Base-by-base conservation (phyloP, 2,113 vertebrate genomes). In the Gopherus flavomarginatus region DNA sequence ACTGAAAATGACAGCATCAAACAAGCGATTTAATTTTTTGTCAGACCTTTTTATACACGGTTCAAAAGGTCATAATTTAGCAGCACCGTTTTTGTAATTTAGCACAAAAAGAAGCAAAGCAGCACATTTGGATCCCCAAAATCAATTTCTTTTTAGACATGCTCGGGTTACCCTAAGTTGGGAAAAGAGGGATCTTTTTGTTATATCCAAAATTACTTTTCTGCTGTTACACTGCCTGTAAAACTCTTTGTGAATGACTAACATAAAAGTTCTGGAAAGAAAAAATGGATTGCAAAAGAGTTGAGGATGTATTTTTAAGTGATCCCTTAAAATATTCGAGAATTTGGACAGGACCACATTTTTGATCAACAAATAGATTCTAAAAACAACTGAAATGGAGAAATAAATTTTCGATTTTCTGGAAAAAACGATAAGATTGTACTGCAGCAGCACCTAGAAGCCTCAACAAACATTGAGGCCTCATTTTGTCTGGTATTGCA, bases 211-310 rank as follows among this genome's bases (percentile, higher is more conserved):
- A 81, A 89, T 87, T 90, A 83, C 53, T 89, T 96, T 42, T 80
- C 69, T 54, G 89, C 38, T 47, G 90, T 65, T 92, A 87, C 93
- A 78, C 57, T 83, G 26, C n/a, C 69, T 85, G 50, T 52, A 86
- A 1, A 91, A 88, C 93, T 94, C 79, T 93, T 26, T 77, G 62
- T 83, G 35, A 93, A 93, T 83, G 42, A 77, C 22, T 88, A 93
- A 92, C 38, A 85, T 81, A 93, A 92, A 95, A 47, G 53, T 92
- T 90, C 57, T 85, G 53, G 8, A n/a, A 92, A 92, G 75, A 92
- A 83, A 8, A 90, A 59, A 90, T 92, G 77, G 87, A 93, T 49
- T 24, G 12, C 89, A 24, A 10, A 31, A 95, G 7, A 42, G 9
- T 57, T 90, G 11, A 47, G 16, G 91, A 95, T 81, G 12, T 65